These are phyloP conservation scores for Falco columbarius DNA, from an alignment of 2,797 vertebrate species.

Conservation along the genomic window DNA sequence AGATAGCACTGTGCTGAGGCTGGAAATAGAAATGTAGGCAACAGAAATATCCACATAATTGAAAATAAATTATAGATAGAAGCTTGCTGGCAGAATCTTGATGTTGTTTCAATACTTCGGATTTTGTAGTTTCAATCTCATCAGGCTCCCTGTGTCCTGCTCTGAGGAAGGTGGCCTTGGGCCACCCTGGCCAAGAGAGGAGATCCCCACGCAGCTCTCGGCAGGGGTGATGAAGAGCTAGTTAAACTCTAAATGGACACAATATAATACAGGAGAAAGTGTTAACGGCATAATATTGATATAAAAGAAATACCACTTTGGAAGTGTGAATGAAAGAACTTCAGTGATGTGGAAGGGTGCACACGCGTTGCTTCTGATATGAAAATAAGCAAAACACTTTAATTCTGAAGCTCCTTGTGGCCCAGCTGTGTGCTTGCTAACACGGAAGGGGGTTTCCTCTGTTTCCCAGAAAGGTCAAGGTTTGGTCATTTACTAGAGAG, in stretches of 20 bases:
- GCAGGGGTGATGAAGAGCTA: neutral
- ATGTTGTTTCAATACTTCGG: neutral
- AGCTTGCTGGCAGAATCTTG: neutral
- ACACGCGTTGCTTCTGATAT: neutral
- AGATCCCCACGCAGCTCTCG: neutral
- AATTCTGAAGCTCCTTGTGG: neutral
- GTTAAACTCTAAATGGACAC: neutral
- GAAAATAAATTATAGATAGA: neutral
- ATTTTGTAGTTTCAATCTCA: neutral
- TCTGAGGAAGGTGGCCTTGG: neutral
- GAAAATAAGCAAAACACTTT: neutral
- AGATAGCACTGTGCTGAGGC: neutral
- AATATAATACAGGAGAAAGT: neutral
- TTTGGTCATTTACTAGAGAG: neutral
- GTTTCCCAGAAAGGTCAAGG: neutral
- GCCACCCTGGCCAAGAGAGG: neutral
- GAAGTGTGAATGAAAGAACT: neutral
- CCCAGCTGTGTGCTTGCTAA: neutral
- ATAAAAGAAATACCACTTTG: neutral
- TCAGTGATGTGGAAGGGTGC: neutral
- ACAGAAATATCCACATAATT: neutral
- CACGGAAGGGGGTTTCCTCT: neutral
- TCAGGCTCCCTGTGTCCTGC: neutral
- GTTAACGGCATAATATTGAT: neutral
- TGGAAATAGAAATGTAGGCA: neutral